phyloP scores from a whole-genome alignment of 2,797 vertebrate species.

The Halcyon badia region DNA sequence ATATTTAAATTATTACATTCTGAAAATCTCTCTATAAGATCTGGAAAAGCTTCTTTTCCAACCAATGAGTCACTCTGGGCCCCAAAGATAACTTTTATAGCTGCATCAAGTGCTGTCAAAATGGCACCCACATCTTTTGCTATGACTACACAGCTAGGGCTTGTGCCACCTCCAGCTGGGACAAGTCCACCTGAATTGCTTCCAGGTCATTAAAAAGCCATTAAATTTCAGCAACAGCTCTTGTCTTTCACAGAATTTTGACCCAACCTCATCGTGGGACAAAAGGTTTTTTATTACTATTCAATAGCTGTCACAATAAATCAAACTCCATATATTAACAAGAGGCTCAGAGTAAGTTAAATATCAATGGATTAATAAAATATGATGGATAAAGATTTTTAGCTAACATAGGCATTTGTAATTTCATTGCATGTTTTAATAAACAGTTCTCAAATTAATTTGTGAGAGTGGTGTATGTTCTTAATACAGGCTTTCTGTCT shows the following conservation, averaged over 20 bases:
- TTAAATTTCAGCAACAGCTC: background rate
- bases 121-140: fast-evolving
- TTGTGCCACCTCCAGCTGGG: background rate
- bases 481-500: background rate
- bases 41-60: background rate
- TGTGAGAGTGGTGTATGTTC: background rate
- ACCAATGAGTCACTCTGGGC: background rate
- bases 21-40: background rate
- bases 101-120: background rate
- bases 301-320: constrained; percentile 2
- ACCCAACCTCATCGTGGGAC: background rate
- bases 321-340: background rate
- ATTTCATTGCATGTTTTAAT: background rate
- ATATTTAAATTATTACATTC: background rate
- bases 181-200: background rate
- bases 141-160: background rate
- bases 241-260: background rate
- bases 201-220: background rate
- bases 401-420: background rate
- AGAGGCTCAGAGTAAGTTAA: background rate
- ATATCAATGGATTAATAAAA: constrained; percentile 16
- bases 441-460: background rate
- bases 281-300: background rate
- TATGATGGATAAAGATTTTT: background rate
- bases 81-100: background rate